Evolutionary conservation across 2,113 vertebrate genomes (phyloP), one percentile per base, ranked within the genome.

Genomic region (Scartelaos histophorus): DNA sequence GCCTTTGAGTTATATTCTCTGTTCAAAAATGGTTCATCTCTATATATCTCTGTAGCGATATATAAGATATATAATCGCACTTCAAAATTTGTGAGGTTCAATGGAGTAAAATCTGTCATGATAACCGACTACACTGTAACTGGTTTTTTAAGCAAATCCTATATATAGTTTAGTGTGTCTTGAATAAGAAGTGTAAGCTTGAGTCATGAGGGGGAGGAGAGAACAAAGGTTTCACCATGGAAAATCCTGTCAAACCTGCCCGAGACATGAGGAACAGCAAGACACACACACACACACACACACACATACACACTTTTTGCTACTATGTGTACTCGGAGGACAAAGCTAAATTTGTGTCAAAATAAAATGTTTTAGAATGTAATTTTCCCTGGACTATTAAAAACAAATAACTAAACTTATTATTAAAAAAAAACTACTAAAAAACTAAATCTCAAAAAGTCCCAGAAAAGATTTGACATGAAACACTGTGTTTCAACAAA

Each of bases 171-270:
- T 49, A 38, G n/a, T 35, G 46, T 60, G 22, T 24, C 4, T 34
- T 11, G 17, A 34, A 69, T 9, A 11, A 24, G 1, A 72, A 61
- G 34, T 9, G 58, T 1, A 11, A 0, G 68, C 13, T 12, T 86
- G 83, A 91, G 70, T 88, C 85, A 90, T 0, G 66, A 46, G 69
- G 82, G 56, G 67, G 83, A 51, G 38, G 29, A 9, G 66, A 56
- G 72, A 43, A 71, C 78, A 81, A 83, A 89, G 78, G 82, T 87
- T 88, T 91, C 82, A 79, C 74, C 35, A 13, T 25, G 43, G 70
- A 66, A 76, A 80, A 90, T 85, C 88, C 74, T 57, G 91, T 89
- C 88, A 85, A 91, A 92, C 91, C 88, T 85, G 91, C 83, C 91
- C 29, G 58, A 74, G 83, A 34, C 25, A 69, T 73, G 22, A 70